Evolutionary conservation across 2,113 vertebrate genomes (phyloP), one percentile per base, ranked within the genome.

Genomic region (Nestor notabilis): DNA sequence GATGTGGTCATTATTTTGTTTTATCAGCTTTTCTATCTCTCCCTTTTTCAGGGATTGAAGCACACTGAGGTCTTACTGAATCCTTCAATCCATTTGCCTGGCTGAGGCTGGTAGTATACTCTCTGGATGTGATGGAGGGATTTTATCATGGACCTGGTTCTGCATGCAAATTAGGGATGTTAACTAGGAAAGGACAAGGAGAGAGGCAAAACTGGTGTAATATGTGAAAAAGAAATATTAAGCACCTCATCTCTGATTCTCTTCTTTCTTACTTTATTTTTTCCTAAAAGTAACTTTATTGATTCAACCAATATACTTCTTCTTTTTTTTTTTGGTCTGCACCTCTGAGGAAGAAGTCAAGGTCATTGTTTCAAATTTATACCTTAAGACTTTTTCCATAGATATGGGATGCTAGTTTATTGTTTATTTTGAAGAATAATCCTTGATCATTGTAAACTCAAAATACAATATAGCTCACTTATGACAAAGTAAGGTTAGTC

Each of bases 371-470:
- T 93, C 47, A 44, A 82, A 6, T 74, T 69, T 74, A 29, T 53
- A 43, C 15, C 21, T 82, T 65, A 68, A 68, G 53, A 75, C 8
- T 89, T 89, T 87, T 83, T 17, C 50, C 14, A 14, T 28, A 78
- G 76, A 78, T 47, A 68, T 8, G 41, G 18, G 19, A 41, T 56
- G 15, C 6, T 53, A 58, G 44, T 72, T 91, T 89, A 72, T 84
- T 92, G 69, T 87, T 92, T 95, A 95, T 84, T 92, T 90, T 75
- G 52, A n/a, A 69, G n/a, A 56, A 95, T 95, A 92, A 95, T 87
- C 87, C 68, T 28, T 79, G n/a, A 84, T 87, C 33, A 29, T 15
- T 87, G 72, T 53, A 82, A 89, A 92, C 64, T 91, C 47, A 92
- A 93, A 86, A 60, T 72, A 72, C 19, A 49, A 24, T 79, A 35